Percentiles rank a stretch among this genome's conserved stretches.
Evolutionary conservation across 2,113 vertebrate species (phyloP).

Genomic region (Ivindomyrus marchei): DNA sequence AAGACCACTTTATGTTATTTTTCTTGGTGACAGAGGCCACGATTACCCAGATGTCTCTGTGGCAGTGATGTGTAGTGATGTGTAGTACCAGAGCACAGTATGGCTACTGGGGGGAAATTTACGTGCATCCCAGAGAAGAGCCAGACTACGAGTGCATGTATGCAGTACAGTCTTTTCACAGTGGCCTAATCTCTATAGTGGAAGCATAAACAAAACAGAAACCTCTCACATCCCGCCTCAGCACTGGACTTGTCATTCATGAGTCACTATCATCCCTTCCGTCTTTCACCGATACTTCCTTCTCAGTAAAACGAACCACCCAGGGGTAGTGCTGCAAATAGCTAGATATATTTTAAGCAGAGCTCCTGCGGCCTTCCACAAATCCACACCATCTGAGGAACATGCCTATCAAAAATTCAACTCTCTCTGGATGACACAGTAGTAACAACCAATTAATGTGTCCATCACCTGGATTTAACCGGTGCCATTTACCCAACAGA

Average conservation of each 20-base stretch:
- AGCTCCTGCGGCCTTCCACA: background rate
- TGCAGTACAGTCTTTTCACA: no score
- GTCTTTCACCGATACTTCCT: background rate
- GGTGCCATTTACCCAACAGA: background rate
- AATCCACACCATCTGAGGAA: background rate
- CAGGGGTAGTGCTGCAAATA: background rate
- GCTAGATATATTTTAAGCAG: background rate
- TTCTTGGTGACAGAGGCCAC: background rate
- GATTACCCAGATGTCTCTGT: background rate
- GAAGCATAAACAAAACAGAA: background rate
- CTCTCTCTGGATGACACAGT: no score
- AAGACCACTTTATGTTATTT: background rate
- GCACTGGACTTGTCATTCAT: background rate
- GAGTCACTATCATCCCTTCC: background rate
- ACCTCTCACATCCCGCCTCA: background rate
- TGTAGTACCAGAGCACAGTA: background rate
- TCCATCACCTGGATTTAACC: background rate
- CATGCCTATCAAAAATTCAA: background rate
- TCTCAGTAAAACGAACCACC: background rate
- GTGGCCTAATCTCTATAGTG: background rate
- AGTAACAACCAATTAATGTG: background rate
- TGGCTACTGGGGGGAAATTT: background rate
- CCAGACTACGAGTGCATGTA: background rate
- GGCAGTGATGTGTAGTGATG: background rate
- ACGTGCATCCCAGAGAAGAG: background rate